These are phyloP conservation scores for Xylocopa sonorina DNA, from an alignment of 1,140 invertebrate species.

Conservation along the genomic window DNA sequence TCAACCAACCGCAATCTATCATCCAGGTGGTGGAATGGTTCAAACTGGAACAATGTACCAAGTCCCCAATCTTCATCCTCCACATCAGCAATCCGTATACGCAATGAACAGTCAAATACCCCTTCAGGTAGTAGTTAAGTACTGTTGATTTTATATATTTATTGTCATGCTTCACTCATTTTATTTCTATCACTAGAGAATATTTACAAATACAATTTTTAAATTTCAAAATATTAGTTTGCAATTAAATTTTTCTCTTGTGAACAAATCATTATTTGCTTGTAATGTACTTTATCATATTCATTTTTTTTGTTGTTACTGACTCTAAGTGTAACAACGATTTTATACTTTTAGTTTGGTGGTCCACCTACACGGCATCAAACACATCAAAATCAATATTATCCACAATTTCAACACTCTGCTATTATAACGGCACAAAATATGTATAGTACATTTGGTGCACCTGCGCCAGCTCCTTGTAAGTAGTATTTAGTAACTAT, in stretches of 20 bases:
- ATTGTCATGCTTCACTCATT: conserved; percentile 22
- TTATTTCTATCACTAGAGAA: background rate
- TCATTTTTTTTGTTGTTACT: background rate
- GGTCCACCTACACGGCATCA: conserved; percentile 73
- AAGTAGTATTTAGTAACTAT: conserved; percentile 53
- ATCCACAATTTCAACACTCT: conserved; percentile 63
- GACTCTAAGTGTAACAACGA: conserved; percentile 41
- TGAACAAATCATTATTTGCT: background rate
- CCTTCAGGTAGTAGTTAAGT: conserved; percentile 68
- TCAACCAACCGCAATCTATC: conserved; percentile 75
- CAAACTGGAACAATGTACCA: conserved; percentile 72
- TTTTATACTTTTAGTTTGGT: conserved; percentile 70
- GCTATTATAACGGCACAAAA: conserved; percentile 60
- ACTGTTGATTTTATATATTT: conserved; percentile 48
- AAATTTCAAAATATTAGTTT: background rate
- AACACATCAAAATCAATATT: conserved; percentile 72
- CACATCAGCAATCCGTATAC: conserved; percentile 72
- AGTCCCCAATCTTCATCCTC: conserved; percentile 68
- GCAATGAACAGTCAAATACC: conserved; percentile 71
- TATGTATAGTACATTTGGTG: conserved; percentile 63
- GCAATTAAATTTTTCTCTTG: background rate
- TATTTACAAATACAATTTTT: background rate
- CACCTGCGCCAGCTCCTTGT: conserved; percentile 67
- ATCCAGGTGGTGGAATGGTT: conserved; percentile 66
- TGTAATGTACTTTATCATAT: background rate